Evolutionary conservation across 1,140 invertebrate genomes (phyloP), one percentile per base, ranked within the genome.

Genomic region (Drosophila parabipectinata): DNA sequence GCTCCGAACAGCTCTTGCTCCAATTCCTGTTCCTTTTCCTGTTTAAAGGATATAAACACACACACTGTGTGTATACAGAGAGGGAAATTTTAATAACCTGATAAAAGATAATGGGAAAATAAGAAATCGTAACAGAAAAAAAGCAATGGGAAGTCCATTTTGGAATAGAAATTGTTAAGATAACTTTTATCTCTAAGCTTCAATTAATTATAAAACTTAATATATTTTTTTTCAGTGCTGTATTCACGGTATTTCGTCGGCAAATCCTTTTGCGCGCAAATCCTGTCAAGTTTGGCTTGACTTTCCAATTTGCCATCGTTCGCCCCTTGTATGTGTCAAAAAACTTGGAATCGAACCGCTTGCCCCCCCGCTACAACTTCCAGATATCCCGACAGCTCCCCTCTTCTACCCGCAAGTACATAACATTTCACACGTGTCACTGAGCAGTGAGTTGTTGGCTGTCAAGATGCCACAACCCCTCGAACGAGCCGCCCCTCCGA

Each of bases 361-460:
- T 37, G 12, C 34, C 39, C 48, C 50, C 14, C 21, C 18, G n/a
- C 30, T 28, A n/a, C 2, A 18, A 21, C 5, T 3, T 3, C 7
- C n/a, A 28, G 26, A 28, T 28, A 24, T 12, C 1, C 30, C 14
- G 9, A 4, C 15, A 9, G 2, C 18, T n/a, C 53, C 56, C 21
- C 8, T 9, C 28, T 28, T 54, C 44, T 64, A 61, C 63, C 66
- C 58, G 28, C 55, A 74, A 79, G 63, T 64, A 69, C 64, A 71
- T 41, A 87, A 79, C 78, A 79, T 82, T 88, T 87, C 78, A 79
- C 78, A 75, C 83, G 63, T 88, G 83, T 87, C 82, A 87, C 79
- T 82, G 83, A 85, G 63, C 83, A 88, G 64, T 76, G 71, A 85
- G 82, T 84, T 80, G 67, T 81, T 87, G 68, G 50, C 75, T 63